Percentiles rank a stretch among this genome's conserved stretches.
phyloP scores from a whole-genome alignment of 2,113 vertebrate genomes.

The Aythya baeri region DNA sequence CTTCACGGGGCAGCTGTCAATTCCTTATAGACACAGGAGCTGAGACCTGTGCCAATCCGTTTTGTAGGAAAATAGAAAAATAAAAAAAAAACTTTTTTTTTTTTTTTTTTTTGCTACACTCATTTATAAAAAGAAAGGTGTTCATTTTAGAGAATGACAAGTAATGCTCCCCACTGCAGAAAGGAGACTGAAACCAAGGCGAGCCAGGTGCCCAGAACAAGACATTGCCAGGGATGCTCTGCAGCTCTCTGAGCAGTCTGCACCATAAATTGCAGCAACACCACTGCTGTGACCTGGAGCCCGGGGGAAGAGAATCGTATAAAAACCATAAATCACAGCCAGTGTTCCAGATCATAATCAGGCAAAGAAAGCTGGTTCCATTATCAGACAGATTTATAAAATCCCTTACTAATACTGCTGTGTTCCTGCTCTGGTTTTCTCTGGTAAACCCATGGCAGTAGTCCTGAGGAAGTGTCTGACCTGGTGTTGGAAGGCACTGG shows the following conservation, averaged over 20 bases:
- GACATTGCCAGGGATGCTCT: slow-evolving; percentile 76
- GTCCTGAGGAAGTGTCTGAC: background rate
- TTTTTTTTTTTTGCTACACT: background rate
- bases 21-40: slow-evolving; percentile 17
- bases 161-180: slow-evolving; percentile 32
- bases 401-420: slow-evolving; percentile 59
- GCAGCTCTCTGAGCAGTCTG: slow-evolving; percentile 46
- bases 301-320: slow-evolving; percentile 79
- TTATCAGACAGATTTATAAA: slow-evolving; percentile 71
- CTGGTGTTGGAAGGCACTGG: background rate
- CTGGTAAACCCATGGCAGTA: background rate
- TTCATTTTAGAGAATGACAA: slow-evolving; percentile 22
- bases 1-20: background rate
- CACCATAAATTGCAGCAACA: slow-evolving; percentile 73
- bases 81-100: background rate
- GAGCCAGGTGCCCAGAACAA: slow-evolving; percentile 70
- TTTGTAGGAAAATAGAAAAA: slow-evolving; percentile 4
- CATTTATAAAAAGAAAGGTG: background rate
- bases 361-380: slow-evolving; percentile 78
- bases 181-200: slow-evolving; percentile 65
- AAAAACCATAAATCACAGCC: slow-evolving; percentile 83
- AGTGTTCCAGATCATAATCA: slow-evolving; percentile 74
- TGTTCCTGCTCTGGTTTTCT: background rate
- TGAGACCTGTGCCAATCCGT: background rate
- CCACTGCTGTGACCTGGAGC: slow-evolving; percentile 74